phyloP scores from a whole-genome alignment of 2,113 vertebrate genomes.

The Tragelaphus strepsiceros region DNA sequence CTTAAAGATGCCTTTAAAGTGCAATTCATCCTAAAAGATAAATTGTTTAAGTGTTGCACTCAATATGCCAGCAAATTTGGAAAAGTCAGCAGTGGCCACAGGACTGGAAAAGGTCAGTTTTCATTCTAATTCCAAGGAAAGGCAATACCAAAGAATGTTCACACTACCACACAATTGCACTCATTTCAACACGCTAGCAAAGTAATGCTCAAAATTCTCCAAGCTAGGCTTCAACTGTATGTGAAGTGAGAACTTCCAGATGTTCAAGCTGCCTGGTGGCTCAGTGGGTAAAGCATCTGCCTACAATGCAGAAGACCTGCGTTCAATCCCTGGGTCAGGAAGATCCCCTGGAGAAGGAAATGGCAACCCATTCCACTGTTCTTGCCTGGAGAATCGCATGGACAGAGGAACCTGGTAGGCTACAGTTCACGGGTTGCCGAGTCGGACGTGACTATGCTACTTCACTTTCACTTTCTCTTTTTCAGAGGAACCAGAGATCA shows the following conservation, averaged over 20 bases:
- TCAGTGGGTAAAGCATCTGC: background rate
- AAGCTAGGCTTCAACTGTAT: background rate
- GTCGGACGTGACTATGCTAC: fast-evolving
- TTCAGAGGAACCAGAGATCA: background rate
- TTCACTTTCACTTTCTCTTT: background rate
- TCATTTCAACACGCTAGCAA: background rate
- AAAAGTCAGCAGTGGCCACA: background rate
- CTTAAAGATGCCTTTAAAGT: background rate
- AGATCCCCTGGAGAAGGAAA: background rate
- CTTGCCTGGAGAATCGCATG: background rate
- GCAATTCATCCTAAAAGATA: background rate
- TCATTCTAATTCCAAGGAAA: background rate
- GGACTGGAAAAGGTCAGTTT: background rate
- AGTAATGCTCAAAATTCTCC: background rate
- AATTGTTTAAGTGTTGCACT: background rate
- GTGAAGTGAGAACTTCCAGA: background rate
- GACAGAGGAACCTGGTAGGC: background rate
- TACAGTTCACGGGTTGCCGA: background rate
- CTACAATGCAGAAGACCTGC: background rate
- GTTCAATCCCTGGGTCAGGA: background rate
- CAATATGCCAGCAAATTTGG: background rate
- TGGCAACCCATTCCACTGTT: background rate
- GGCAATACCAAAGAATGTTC: background rate
- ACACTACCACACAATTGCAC: background rate
- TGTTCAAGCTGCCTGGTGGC: background rate